Conservation (phyloP, 2,888 invertebrate species). For the Netelia virgata region DNA sequence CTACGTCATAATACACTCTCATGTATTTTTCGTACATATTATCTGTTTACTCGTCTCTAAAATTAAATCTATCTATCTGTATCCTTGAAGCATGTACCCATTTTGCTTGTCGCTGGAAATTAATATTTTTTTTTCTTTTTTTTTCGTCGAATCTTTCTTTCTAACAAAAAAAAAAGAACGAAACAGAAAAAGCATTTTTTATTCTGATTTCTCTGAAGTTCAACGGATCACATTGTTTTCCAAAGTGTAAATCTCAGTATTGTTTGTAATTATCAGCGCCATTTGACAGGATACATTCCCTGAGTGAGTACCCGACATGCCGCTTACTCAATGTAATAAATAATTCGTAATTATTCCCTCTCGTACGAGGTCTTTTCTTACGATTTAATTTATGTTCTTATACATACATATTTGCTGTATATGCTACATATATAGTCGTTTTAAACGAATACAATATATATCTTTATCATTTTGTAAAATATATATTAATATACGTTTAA, state of each 20-base stretch:
- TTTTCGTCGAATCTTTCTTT: slow-evolving; percentile 74
- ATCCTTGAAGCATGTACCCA: slow-evolving; percentile 77
- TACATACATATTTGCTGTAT: slow-evolving; percentile 50
- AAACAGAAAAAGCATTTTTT: slow-evolving; percentile 70
- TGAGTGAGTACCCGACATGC: slow-evolving; percentile 84
- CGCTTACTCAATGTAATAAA: slow-evolving; percentile 84
- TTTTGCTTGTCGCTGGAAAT: slow-evolving; percentile 78
- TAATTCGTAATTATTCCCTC: slow-evolving; percentile 77
- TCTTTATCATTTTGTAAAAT: slow-evolving; percentile 36
- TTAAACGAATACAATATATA: slow-evolving; percentile 12
- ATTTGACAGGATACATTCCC: slow-evolving; percentile 84
- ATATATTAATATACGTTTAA: slow-evolving; percentile 70
- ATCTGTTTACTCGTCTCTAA: slow-evolving; percentile 57
- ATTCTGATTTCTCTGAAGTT: slow-evolving; percentile 78
- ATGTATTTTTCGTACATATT: slow-evolving; percentile 32
- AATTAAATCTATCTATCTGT: slow-evolving; percentile 52
- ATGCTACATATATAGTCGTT: slow-evolving; percentile 41
- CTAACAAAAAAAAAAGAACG: slow-evolving; percentile 63
- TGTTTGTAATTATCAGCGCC: slow-evolving; percentile 85
- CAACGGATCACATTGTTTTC: slow-evolving; percentile 81
- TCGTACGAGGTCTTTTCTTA: slow-evolving; percentile 74
- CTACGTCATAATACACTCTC: slow-evolving; percentile 27
- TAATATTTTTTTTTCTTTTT: slow-evolving; percentile 53
- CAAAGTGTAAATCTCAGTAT: slow-evolving; percentile 84
- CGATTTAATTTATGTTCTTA: slow-evolving; percentile 60